These are phyloP conservation scores for Hyla sarda DNA, from an alignment of 2,113 vertebrate species.

Conservation along the genomic window DNA sequence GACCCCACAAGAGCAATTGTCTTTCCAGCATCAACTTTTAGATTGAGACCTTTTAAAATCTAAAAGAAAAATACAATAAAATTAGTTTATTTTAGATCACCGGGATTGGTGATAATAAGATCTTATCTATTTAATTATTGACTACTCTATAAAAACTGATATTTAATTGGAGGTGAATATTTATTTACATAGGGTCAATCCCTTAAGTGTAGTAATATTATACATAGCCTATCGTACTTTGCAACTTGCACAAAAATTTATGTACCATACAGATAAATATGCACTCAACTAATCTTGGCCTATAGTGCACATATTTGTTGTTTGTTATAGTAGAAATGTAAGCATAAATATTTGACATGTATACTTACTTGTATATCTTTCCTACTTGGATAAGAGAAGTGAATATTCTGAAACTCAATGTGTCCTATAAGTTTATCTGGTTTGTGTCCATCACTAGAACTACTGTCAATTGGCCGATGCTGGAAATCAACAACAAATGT, in stretches of 20 bases:
- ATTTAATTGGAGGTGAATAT: neutral
- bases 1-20: slow-evolving; percentile 77
- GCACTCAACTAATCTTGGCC: neutral
- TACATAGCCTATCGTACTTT: neutral
- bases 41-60: slow-evolving; percentile 73
- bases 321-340: neutral
- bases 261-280: neutral
- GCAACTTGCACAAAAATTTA: neutral
- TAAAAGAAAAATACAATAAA: slow-evolving; percentile 13
- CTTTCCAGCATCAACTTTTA: slow-evolving; percentile 73
- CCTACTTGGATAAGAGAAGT: slow-evolving; percentile 84
- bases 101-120: neutral
- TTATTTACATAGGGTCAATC: neutral
- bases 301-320: too few relatives aligned
- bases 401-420: slow-evolving; percentile 82
- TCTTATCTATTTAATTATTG: neutral
- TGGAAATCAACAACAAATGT: slow-evolving; percentile 62
- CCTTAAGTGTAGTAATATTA: neutral
- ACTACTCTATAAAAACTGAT: neutral
- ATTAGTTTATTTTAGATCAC: neutral
- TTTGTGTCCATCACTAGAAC: slow-evolving; percentile 77
- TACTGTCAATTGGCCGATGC: slow-evolving; percentile 80
- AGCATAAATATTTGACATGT: neutral
- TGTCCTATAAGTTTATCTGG: slow-evolving; percentile 78
- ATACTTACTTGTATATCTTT: slow-evolving; percentile 75